Conservation (phyloP, 2,888 invertebrate genomes). For the Tenodera sinensis region DNA sequence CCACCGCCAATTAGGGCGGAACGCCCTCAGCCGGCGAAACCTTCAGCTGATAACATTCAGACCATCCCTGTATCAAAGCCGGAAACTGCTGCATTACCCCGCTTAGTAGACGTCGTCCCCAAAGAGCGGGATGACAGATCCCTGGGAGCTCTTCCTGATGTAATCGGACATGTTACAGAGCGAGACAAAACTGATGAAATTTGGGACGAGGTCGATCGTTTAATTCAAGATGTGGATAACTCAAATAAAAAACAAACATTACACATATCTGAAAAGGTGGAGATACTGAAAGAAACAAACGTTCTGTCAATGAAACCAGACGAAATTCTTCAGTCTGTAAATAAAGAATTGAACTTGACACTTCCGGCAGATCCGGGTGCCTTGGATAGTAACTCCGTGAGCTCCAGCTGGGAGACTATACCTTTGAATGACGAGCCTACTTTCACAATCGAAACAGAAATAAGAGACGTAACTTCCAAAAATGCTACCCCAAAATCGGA, state of each 20-base stretch:
- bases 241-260: not conserved
- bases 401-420: not conserved
- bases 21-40: conserved; percentile 34
- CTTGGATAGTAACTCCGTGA: not conserved
- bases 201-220: not conserved
- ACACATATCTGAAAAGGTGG: not conserved
- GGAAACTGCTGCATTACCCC: conserved; percentile 50
- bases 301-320: not conserved
- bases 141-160: not conserved
- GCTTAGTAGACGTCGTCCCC: conserved; percentile 69
- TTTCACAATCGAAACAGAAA: too few species aligned
- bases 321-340: not conserved
- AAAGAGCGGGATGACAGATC: conserved; percentile 42
- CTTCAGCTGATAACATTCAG: not conserved
- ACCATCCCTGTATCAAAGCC: conserved; percentile 27
- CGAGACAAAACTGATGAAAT: not conserved
- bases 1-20: conserved; percentile 38
- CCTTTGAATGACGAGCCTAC: not conserved
- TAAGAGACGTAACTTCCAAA: too few species aligned
- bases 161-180: not conserved
- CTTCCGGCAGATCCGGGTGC: not conserved
- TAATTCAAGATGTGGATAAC: not conserved
- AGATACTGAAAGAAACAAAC: not conserved
- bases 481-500: too few species aligned
- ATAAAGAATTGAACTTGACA: not conserved